phyloP scores from a whole-genome alignment of 2,888 invertebrate species.

The Tetragnatha montana region DNA sequence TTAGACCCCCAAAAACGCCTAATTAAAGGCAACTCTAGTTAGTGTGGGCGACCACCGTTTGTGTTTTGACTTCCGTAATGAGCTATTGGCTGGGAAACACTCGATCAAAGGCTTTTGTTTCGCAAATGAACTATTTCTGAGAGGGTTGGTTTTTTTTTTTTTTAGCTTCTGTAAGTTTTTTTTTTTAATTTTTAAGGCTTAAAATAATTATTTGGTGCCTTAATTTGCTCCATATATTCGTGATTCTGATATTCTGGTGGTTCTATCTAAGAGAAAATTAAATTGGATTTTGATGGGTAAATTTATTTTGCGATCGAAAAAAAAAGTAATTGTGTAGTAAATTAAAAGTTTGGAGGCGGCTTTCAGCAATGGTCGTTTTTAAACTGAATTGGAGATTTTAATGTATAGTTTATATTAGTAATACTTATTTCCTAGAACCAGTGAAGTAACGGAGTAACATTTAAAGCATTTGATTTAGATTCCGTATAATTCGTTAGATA shows the following conservation, averaged over 20 bases:
- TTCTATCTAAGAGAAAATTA: no score
- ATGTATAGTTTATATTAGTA: no score
- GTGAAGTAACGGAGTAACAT: no score
- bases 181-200: background rate
- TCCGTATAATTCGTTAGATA: no score
- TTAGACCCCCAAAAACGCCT: background rate
- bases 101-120: background rate
- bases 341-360: no score
- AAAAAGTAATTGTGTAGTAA: background rate
- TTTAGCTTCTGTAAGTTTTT: background rate
- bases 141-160: background rate
- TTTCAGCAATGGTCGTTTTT: no score
- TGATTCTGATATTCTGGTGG: no score
- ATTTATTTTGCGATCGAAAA: background rate
- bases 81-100: background rate
- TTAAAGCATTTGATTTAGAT: no score
- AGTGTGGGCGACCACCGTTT: background rate
- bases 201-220: no score
- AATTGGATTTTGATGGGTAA: background rate
- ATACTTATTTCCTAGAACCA: no score
- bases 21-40: background rate
- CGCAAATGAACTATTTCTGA: background rate
- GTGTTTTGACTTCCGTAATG: background rate
- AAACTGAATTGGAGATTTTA: no score
- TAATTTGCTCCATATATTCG: no score